Evolutionary conservation across 2,113 vertebrate genomes (phyloP).

Genomic region (human (Homo sapiens)): GRCh38 chr4:18029001-18029500

Average conservation of each 20-base stretch:
- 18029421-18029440: neutral
- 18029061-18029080: neutral
- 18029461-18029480: neutral
- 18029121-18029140: neutral
- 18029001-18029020: neutral
- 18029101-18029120: neutral
- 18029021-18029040: neutral
- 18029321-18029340: neutral
- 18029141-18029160: neutral
- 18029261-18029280: neutral
- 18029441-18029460: neutral
- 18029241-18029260: neutral
- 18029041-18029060: neutral
- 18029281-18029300: neutral
- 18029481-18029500: constrained; percentile 29
- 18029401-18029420: neutral
- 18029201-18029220: neutral
- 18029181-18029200: neutral
- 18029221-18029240: neutral
- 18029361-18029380: constrained; percentile 20
- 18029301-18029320: neutral
- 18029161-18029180: neutral
- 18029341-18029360: neutral
- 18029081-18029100: neutral
- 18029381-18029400: neutral